A percentile compares a stretch with the other conserved stretches of the same genome.
Evolutionary conservation across 2,797 vertebrate genomes (phyloP).

Genomic region (Artibeus jamaicensis): DNA sequence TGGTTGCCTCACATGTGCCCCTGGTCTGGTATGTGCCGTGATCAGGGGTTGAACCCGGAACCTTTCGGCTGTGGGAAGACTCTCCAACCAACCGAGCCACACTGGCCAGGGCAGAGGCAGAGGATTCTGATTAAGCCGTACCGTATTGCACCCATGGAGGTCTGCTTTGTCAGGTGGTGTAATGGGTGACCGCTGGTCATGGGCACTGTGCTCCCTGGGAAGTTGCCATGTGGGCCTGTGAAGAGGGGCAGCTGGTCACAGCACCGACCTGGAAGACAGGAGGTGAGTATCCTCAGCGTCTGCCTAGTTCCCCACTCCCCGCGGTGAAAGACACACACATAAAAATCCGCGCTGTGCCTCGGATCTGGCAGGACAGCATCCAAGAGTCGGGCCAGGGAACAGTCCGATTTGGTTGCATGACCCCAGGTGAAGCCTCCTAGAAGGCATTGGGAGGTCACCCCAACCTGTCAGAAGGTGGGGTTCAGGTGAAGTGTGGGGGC

Average conservation of each 20-base stretch:
- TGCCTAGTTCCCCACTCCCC: not conserved
- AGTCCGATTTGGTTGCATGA: not conserved
- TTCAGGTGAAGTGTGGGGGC: not conserved
- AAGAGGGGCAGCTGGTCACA: not conserved
- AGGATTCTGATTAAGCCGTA: not conserved
- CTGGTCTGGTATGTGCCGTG: no score
- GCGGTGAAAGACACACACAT: not conserved
- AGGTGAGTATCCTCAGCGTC: not conserved
- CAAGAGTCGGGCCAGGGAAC: not conserved
- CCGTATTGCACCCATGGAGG: rapidly evolving
- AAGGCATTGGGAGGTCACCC: not conserved
- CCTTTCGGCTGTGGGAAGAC: not conserved
- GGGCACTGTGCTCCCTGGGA: not conserved
- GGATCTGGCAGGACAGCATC: not conserved
- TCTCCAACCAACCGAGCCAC: not conserved
- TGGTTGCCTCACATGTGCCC: not conserved
- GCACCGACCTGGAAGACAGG: not conserved
- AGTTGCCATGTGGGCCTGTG: not conserved
- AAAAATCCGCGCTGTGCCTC: not conserved
- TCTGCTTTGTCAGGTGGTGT: not conserved
- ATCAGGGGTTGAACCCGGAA: not conserved
- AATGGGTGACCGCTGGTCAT: not conserved
- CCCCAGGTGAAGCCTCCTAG: not conserved
- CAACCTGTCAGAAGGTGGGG: not conserved
- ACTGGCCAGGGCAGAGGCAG: not conserved